These are phyloP conservation scores for Cynopterus brachyotis DNA, from an alignment of 2,113 vertebrate genomes.

Conservation along the genomic window DNA sequence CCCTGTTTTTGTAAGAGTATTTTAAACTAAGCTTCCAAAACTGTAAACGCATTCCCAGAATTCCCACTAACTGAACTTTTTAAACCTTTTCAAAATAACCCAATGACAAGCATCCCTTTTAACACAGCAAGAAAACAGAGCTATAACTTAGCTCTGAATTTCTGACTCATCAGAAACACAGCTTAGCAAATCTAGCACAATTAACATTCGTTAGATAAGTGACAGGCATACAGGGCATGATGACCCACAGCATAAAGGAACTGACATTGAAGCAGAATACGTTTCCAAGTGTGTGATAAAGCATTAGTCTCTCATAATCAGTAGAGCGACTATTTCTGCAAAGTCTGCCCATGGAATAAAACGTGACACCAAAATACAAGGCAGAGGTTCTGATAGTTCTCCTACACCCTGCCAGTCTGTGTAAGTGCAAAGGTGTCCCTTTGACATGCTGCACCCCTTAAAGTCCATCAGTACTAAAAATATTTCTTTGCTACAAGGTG, in stretches of 20 bases:
- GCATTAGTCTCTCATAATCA: background rate
- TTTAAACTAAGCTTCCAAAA: background rate
- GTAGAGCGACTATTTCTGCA: background rate
- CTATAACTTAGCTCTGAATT: background rate
- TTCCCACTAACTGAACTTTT: background rate
- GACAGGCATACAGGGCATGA: background rate
- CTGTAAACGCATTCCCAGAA: background rate
- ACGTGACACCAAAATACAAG: background rate
- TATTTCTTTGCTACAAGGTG: constrained; percentile 47
- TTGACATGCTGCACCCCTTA: background rate
- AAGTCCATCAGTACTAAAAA: constrained; percentile 63
- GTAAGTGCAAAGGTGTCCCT: background rate
- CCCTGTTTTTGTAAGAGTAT: background rate
- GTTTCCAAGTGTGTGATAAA: background rate
- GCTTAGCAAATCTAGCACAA: background rate
- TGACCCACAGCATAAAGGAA: background rate
- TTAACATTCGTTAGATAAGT: background rate
- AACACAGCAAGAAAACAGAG: background rate
- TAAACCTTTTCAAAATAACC: constrained; percentile 28
- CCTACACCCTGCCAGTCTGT: background rate
- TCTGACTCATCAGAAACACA: background rate
- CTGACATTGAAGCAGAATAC: background rate
- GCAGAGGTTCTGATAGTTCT: background rate
- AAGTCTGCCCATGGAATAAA: background rate
- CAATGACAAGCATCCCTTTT: background rate